Base-by-base conservation (phyloP, 2,888 invertebrate genomes). In the Anoncus sp. region DNA sequence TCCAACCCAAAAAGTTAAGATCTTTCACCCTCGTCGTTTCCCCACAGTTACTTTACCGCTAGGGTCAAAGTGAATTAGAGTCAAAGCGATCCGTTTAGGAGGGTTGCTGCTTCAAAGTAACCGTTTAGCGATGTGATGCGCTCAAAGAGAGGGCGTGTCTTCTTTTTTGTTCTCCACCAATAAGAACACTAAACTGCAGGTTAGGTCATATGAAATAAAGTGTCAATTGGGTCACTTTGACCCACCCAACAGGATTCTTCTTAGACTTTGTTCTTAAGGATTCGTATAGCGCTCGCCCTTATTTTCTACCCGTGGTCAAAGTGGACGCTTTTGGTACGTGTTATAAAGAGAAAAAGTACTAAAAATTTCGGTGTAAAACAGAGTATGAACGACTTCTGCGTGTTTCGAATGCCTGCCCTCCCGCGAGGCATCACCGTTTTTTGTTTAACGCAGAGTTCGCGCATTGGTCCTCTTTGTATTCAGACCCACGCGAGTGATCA, bases 1-100 rank as follows among this genome's bases (percentile, higher is more conserved):
- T 53, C 49, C 24, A 3, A 18, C 16, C 40, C n/a, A 2, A 27
- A 66, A 40, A 66, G 40, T 51, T 66, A 16, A 66, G 7, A 51
- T 40, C 14, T 66, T 53, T 16, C 51, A n/a, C 10, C 16, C 18
- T 6, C 16, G 2, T 14, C 10, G 4, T 24, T 22, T 53, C 40
- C 18, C 24, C 18, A 12, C 1, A 20, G 6, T 22, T 31, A 12
- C 35, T 16, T 18, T 40, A 18, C 24, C 38, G 1, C 7, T 22
- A 38, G 40, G 12, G 35, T 38, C 40, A 51, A 40, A 51, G 51
- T 24, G 47, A 35, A 14, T 10, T 7, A 5, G n/a, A 51, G 14
- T 53, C 40, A 24, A 65, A 65, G 38, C 18, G 18, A 57, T 57
- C 27, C 20, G 38, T 31, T 57, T 16, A 57, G 1, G 18, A 9